Evolutionary conservation across 1,140 invertebrate species (phyloP), one percentile per base, ranked within the genome.

Genomic region (Colletes gigas): DNA sequence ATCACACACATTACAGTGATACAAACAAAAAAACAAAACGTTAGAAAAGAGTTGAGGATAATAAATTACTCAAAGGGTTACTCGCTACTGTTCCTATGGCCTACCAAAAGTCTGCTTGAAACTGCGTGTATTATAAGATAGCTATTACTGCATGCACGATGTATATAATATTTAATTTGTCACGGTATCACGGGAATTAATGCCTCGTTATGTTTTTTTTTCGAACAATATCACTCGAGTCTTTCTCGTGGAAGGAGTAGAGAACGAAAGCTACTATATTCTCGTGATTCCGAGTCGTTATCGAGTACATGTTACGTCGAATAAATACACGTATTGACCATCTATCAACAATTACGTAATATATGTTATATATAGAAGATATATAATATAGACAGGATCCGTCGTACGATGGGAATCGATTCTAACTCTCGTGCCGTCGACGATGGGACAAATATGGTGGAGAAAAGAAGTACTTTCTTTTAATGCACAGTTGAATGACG

Each of bases 1-100:
- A 92, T 93, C 89, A 93, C 91, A 93, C 89, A 93, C 90, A 93
- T 92, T 93, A 93, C 93, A 94, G 91, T 93, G 91, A 91, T 92
- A 92, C 91, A 88, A 91, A 90, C 91, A 82, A 89, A 89, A 83
- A 88, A 89, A 83, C 68, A 87, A 87, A 85, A 88, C 85, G 77
- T 47, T 76, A 47, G 21, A 30, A 41, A 19, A 80, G 7, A 75
- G 55, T 70, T 39, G 6, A 44, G 59, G 55, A 66, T 55, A 50
- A 47, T 66, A 75, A 74, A 78, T 39, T 87, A 87, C 85, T 83
- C 81, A 86, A 86, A 86, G 63, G 78, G 68, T 79, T 83, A 87
- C 86, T 87, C 57, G 77, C 85, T 87, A 87, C 82, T 69, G 84
- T 82, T 75, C 82, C 84, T 87, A 86, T 85, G 21, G 81, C 85